phyloP scores from a whole-genome alignment of 2,888 invertebrate genomes.

The Lapara coniferarum region DNA sequence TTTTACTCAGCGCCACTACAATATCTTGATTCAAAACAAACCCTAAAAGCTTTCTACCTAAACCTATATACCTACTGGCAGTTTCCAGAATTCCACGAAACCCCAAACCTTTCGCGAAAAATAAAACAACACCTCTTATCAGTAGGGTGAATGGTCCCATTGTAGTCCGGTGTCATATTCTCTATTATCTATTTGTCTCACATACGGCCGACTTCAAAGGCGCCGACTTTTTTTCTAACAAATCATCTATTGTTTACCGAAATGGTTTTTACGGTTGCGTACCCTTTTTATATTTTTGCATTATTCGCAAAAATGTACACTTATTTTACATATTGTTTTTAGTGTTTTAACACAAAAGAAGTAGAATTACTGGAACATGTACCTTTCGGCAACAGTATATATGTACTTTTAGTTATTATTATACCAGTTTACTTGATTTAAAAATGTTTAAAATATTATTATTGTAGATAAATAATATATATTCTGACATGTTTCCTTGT shows the following conservation, averaged over 20 bases:
- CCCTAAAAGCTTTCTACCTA: neutral
- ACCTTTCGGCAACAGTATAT: neutral
- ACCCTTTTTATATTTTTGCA: slow-evolving; percentile 26
- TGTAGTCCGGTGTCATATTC: slow-evolving; percentile 45
- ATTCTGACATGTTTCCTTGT: too few species aligned
- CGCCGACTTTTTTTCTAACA: slow-evolving; percentile 34
- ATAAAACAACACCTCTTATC: slow-evolving; percentile 52
- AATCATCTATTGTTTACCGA: slow-evolving; percentile 20
- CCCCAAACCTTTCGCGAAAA: slow-evolving; percentile 28
- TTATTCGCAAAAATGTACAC: slow-evolving; percentile 30
- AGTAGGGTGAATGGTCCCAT: slow-evolving; percentile 49
- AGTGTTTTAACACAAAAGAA: neutral
- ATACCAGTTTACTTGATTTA: neutral
- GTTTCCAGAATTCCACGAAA: slow-evolving; percentile 25
- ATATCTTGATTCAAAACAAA: too few species aligned
- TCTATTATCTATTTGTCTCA: slow-evolving; percentile 56
- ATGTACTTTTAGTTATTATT: neutral
- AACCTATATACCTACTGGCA: neutral
- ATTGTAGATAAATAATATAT: too few species aligned
- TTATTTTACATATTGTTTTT: slow-evolving; percentile 6
- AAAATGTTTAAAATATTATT: too few species aligned
- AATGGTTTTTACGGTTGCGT: slow-evolving; percentile 4
- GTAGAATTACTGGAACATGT: neutral
- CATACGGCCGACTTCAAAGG: slow-evolving; percentile 60
- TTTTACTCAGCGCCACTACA: neutral